Conservation (phyloP, 2,113 vertebrate species). For the Proterorhinus semilunaris region DNA sequence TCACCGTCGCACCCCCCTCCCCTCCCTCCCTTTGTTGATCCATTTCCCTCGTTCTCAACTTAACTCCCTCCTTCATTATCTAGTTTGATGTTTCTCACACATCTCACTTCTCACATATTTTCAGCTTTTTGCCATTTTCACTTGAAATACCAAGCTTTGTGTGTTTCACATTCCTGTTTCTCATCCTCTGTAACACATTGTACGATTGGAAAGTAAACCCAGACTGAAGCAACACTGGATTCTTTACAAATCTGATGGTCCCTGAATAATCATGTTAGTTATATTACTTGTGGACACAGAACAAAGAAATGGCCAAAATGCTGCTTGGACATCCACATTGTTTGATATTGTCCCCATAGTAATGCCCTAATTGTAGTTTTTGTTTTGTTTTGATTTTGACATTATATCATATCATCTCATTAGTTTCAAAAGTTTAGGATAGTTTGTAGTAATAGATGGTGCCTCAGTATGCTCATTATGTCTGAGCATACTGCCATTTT, state of each 20-base stretch:
- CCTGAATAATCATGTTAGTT: background rate
- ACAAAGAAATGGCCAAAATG: background rate
- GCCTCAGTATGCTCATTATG: background rate
- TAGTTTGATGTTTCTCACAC: conserved; percentile 45
- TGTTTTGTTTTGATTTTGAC: background rate
- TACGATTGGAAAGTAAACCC: conserved; percentile 18
- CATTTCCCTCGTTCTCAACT: conserved; percentile 57
- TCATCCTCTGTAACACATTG: conserved; percentile 12
- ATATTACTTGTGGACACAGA: background rate
- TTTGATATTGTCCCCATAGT: background rate
- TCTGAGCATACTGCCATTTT: background rate
- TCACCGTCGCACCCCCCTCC: conserved; percentile 58
- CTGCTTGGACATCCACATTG: background rate
- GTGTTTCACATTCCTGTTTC: conserved; percentile 47
- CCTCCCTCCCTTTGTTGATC: conserved; percentile 62
- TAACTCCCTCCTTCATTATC: conserved; percentile 47
- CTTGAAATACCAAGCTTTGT: conserved; percentile 44
- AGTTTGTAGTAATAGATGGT: background rate
- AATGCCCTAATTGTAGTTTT: background rate
- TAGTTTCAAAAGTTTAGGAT: too few species aligned
- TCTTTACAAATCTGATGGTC: background rate
- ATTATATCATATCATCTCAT: too few species aligned
- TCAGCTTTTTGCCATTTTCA: conserved; percentile 51
- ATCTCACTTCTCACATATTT: conserved; percentile 57
- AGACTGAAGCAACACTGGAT: background rate